Percentiles rank a stretch among this genome's conserved stretches.
These are phyloP conservation scores for Drosophila prosaltans DNA, from an alignment of 1,140 invertebrate genomes.

Conservation along the genomic window DNA sequence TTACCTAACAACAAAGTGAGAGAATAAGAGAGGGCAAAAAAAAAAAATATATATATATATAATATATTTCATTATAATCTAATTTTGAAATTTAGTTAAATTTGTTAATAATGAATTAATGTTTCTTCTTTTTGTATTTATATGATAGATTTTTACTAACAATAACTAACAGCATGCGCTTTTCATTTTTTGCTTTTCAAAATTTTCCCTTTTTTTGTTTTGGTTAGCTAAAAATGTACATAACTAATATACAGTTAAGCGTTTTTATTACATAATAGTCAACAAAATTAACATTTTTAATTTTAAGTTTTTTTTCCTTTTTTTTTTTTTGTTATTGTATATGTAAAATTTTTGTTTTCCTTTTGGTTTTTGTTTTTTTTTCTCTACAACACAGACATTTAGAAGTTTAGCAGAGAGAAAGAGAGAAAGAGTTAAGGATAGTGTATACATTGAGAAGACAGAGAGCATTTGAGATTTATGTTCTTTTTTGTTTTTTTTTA, in stretches of 20 bases:
- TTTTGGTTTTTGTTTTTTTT: constrained; percentile 26
- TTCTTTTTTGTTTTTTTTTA: background rate
- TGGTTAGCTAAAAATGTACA: constrained; percentile 68
- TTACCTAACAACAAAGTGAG: background rate
- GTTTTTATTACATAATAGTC: constrained; percentile 77
- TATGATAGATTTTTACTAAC: constrained; percentile 69
- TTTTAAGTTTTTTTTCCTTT: constrained; percentile 49
- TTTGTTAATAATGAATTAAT: constrained; percentile 31
- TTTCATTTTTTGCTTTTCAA: constrained; percentile 38
- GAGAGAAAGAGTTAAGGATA: background rate
- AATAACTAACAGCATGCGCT: constrained; percentile 72
- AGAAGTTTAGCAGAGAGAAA: constrained; percentile 53
- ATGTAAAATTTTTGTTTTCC: constrained; percentile 13
- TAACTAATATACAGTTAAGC: constrained; percentile 78
- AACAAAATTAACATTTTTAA: constrained; percentile 71
- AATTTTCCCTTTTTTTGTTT: constrained; percentile 19
- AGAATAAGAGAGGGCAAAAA: no score
- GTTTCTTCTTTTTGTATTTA: constrained; percentile 26
- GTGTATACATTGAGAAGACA: background rate
- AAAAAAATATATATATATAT: no score
- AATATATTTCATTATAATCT: background rate
- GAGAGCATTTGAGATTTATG: constrained; percentile 24
- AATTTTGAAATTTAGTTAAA: constrained; percentile 33
- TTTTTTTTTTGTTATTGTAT: constrained; percentile 25
- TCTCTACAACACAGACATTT: constrained; percentile 51